Percentiles rank a stretch among this genome's conserved stretches.
These are phyloP conservation scores for Sinohyriopsis cumingii DNA, from an alignment of 2,888 invertebrate species.

Conservation along the genomic window DNA sequence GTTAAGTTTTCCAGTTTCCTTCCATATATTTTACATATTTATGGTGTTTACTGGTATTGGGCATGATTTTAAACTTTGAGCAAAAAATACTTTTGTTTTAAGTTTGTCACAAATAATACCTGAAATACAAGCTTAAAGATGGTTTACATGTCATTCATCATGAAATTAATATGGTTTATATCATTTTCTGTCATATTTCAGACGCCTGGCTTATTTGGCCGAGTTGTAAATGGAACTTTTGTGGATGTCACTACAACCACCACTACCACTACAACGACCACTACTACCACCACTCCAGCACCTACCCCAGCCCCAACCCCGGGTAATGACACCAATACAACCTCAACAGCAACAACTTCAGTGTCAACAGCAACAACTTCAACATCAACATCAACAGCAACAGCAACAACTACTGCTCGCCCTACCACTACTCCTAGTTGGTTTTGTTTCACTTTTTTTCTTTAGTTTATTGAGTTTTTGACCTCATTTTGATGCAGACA, in stretches of 20 bases:
- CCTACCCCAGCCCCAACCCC: slow-evolving; percentile 3
- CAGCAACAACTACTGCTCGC: slow-evolving; percentile 2
- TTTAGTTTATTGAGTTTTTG: not conserved
- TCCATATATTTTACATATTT: not conserved
- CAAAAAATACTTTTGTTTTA: not conserved
- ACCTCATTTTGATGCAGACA: not conserved
- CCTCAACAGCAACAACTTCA: slow-evolving; percentile 11
- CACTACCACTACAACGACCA: slow-evolving; percentile 13
- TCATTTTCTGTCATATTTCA: slow-evolving; percentile 13
- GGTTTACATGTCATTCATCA: too few species aligned
- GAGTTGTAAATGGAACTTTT: slow-evolving; percentile 44
- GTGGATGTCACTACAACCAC: slow-evolving; percentile 38
- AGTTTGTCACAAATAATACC: not conserved
- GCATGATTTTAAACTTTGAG: not conserved
- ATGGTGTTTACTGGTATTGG: not conserved
- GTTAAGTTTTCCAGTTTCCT: too few species aligned
- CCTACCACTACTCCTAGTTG: not conserved
- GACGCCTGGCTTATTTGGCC: slow-evolving; percentile 46
- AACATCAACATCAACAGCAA: slow-evolving; percentile 11
- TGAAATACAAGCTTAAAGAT: too few species aligned
- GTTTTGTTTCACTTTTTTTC: not conserved
- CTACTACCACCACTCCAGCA: slow-evolving; percentile 5
- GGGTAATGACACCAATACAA: slow-evolving; percentile 11
- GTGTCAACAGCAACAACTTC: slow-evolving; percentile 7
- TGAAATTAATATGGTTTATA: too few species aligned